phyloP scores from a whole-genome alignment of 2,113 vertebrate species.

The Lamprologus tigripictilis region DNA sequence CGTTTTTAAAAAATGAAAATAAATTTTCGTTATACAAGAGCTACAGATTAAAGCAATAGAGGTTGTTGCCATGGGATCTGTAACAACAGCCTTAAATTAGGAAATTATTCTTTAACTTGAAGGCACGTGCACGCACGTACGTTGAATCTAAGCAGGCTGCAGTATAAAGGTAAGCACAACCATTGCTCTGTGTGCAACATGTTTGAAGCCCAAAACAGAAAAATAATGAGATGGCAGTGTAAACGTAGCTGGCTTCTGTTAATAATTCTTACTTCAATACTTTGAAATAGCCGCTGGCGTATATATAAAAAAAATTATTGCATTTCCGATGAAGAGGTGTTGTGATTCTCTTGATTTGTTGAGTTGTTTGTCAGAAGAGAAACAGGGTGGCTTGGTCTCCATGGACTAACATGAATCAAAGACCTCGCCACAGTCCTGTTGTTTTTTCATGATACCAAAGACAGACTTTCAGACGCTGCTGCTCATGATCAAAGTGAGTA shows the following conservation, averaged over 20 bases:
- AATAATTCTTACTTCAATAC: not conserved
- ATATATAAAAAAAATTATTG: not conserved
- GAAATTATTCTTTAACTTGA: not conserved
- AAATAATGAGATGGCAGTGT: not conserved
- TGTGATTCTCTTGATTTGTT: not conserved
- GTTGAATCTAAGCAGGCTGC: not conserved
- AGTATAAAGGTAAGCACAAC: not conserved
- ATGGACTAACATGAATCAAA: not conserved
- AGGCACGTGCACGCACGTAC: not conserved
- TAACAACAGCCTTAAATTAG: not conserved
- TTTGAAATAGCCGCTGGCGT: not conserved
- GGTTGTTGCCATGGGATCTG: not conserved
- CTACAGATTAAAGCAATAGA: not conserved
- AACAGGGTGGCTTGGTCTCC: not conserved
- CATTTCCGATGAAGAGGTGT: not conserved
- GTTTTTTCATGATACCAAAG: not conserved
- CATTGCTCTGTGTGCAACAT: not conserved
- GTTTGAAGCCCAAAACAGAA: not conserved
- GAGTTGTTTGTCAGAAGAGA: not conserved
- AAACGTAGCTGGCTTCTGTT: not conserved
- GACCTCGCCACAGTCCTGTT: not conserved
- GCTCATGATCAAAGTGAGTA: conserved; percentile 32
- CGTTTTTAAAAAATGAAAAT: not conserved
- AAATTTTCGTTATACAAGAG: not conserved
- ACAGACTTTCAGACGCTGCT: not conserved